Evolutionary conservation across 1,140 invertebrate genomes (phyloP), one percentile per base, ranked within the genome.

Genomic region (Trachymyrmex septentrionalis): DNA sequence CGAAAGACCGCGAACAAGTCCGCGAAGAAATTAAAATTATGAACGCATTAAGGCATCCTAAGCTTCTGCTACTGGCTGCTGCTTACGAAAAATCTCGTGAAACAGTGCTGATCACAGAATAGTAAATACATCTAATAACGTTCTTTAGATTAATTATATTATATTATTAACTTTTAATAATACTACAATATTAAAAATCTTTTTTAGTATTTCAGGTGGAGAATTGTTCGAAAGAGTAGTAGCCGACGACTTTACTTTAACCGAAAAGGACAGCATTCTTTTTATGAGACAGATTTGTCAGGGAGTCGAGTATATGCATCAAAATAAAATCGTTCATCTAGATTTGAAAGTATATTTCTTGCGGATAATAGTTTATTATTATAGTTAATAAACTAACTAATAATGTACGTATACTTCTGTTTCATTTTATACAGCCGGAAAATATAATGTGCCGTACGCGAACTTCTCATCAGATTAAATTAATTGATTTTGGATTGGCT

Each of bases 41-140:
- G 98, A 99, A 98, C 91, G 95, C 97, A 16, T 95, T 99, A 63
- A 96, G 97, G 64, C 99, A 99, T 96, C 98, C 98, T 0, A 99
- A 99, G 93, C 96, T 99, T 0, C 96, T 99, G 5, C 97, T 98
- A 92, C 94, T 99, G 21, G 96, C 97, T 3, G 98, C 98, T 57
- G 98, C 98, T 30, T 99, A 97, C 93, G 98, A 99, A 89, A 97
- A 97, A 91, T 96, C 97, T 19, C 96, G 97, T 87, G 98, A 99
- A 95, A 98, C 98, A 93, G 96, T 98, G 44, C 97, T 99, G 96
- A 96, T 99, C 27, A 98, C 98, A 92, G 99, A 99, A 96, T 99
- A 98, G 98, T 99, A 96, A 97, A 98, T 97, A 85, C 12, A 90
- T 16, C 24, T 87, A 87, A 73, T 9, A 81, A 73, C 9, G 10